Evolutionary conservation across 2,113 vertebrate species (phyloP).

Genomic region (Semnopithecus entellus): DNA sequence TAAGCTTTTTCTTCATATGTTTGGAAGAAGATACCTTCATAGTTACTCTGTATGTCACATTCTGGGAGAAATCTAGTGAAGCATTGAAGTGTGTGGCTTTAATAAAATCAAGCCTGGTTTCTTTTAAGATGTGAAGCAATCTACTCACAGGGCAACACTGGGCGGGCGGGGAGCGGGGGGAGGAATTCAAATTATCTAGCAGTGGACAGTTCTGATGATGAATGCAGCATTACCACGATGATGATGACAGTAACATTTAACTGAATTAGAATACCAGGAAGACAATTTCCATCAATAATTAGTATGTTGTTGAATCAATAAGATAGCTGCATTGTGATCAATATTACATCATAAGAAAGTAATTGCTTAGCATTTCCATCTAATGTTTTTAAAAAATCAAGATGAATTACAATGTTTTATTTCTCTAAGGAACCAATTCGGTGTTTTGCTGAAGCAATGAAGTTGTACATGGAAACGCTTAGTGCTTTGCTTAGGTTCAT

Average conservation of each 20-base stretch:
- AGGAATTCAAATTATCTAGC: background rate
- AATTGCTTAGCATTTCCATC: conserved; percentile 43
- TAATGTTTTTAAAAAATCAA: background rate
- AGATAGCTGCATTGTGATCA: background rate
- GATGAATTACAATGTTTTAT: conserved; percentile 28
- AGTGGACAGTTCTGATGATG: background rate
- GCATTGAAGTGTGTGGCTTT: background rate
- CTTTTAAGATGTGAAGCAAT: background rate
- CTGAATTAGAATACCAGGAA: background rate
- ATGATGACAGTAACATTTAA: background rate
- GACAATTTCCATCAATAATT: conserved; percentile 41
- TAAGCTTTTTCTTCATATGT: background rate
- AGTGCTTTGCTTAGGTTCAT: background rate
- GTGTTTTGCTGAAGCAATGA: background rate
- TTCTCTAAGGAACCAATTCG: conserved; percentile 44
- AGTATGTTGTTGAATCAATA: conserved; percentile 33
- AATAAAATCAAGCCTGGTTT: background rate
- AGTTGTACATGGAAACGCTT: background rate
- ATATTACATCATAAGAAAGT: conserved; percentile 55
- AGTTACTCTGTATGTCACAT: background rate
- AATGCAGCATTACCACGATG: background rate
- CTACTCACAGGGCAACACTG: background rate
- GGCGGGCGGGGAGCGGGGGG: rapidly evolving
- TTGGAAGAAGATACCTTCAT: background rate
- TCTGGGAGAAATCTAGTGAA: background rate